These are phyloP conservation scores for Aplocera efformata DNA, from an alignment of 2,888 invertebrate species.

Conservation along the genomic window DNA sequence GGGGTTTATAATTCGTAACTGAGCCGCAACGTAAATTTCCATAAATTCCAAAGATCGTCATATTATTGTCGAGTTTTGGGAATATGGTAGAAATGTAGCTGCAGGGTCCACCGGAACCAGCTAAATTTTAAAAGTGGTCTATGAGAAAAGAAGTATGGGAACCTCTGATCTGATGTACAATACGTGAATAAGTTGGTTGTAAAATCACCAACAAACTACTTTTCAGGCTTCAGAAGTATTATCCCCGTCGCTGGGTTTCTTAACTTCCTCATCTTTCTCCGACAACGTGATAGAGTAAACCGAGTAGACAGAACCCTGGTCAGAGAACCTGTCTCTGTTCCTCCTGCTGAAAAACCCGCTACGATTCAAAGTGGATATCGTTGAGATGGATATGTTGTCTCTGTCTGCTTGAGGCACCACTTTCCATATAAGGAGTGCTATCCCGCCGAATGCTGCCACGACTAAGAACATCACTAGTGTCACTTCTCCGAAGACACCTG, in stretches of 20 bases:
- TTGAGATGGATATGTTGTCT: constrained; percentile 73
- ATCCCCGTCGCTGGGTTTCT: constrained; percentile 62
- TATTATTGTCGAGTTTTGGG: too few relatives aligned
- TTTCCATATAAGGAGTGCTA: constrained; percentile 78
- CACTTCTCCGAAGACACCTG: constrained; percentile 73
- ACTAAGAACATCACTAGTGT: constrained; percentile 79
- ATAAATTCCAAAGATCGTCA: too few relatives aligned
- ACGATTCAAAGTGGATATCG: constrained; percentile 64
- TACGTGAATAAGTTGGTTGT: too few relatives aligned
- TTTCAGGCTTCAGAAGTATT: constrained; percentile 77
- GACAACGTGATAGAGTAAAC: constrained; percentile 74
- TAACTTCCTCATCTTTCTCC: constrained; percentile 65
- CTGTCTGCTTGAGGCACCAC: constrained; percentile 75
- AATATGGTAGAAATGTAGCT: too few relatives aligned
- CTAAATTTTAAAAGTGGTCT: too few relatives aligned
- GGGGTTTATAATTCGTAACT: too few relatives aligned
- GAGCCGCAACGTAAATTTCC: too few relatives aligned
- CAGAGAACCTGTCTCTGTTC: constrained; percentile 68
- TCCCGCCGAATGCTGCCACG: constrained; percentile 79
- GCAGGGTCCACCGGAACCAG: too few relatives aligned
- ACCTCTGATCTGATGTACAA: too few relatives aligned
- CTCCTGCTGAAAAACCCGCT: constrained; percentile 62
- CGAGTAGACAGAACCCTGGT: constrained; percentile 73
- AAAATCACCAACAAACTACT: constrained; percentile 7
- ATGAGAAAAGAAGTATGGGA: too few relatives aligned